Percentiles rank a stretch among this genome's conserved stretches.
These are phyloP conservation scores for Mus musculus DNA, from an alignment of 2,113 vertebrate genomes.

Conservation along the genomic window DNA sequence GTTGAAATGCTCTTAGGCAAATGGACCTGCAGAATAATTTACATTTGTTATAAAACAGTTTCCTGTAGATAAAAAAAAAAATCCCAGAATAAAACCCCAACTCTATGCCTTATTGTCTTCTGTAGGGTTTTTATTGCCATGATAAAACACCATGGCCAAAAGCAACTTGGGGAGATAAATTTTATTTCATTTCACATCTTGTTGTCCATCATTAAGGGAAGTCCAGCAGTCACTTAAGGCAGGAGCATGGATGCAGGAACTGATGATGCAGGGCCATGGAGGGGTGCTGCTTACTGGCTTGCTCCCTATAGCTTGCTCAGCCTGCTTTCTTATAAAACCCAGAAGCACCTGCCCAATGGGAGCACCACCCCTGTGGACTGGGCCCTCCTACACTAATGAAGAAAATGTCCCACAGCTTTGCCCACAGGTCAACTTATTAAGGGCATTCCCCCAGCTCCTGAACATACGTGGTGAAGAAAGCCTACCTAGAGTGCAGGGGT, in stretches of 20 bases:
- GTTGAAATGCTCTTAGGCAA: conserved; percentile 38
- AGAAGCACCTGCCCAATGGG: not conserved
- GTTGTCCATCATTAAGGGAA: not conserved
- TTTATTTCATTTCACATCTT: not conserved
- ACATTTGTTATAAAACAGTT: conserved; percentile 30
- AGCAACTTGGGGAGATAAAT: not conserved
- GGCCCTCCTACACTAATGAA: not conserved
- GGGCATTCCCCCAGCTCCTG: not conserved
- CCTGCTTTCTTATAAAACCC: not conserved
- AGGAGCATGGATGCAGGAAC: not conserved
- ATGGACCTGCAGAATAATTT: conserved; percentile 52
- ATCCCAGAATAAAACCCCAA: not conserved
- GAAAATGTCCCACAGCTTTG: not conserved
- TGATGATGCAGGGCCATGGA: not conserved
- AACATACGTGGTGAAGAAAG: not conserved
- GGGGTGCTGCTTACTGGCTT: not conserved
- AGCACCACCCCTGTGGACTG: not conserved
- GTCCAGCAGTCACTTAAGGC: not conserved
- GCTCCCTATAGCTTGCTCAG: not conserved
- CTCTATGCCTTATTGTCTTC: not conserved
- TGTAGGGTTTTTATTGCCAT: not conserved
- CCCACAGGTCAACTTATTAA: too few species aligned
- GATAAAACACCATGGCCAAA: not conserved
- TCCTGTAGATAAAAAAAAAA: not conserved
- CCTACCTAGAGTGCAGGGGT: not conserved